Base-by-base conservation (phyloP, 2,113 vertebrate genomes). In the Gobiocypris rarus region DNA sequence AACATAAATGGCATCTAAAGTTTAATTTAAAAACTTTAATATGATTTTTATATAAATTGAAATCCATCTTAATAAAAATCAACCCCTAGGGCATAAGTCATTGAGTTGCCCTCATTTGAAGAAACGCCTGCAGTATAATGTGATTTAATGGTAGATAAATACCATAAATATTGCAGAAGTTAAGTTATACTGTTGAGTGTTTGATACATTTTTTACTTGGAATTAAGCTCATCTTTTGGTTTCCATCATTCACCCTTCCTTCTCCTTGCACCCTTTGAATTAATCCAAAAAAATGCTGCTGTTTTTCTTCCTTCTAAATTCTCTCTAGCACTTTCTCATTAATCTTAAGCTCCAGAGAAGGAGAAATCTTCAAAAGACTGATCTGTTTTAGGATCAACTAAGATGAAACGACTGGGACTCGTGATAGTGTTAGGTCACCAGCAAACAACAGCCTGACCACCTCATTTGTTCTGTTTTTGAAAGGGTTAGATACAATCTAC, bases 341-440 rank as follows among this genome's bases (percentile, higher is more conserved):
- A 73, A 59, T 73, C 81, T 71, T 82, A 70, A 41, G 22, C 50
- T 38, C 22, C 45, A 58, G 80, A 41, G 19, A 71, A 54, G 52
- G 2, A 71, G 22, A 56, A 56, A 58, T 70, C 65, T 71, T 82
- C 48, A 71, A 56, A 80, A n/a, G 31, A 38, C 48, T 54, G 80
- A 71, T 70, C 26, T 82, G 80, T 82, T 71, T 71, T 82, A 70
- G 14, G 80, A 82, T 82, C 63, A 82, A 10, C 59, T 19, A 8
- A 52, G 41, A 50, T 83, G n/a, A 83, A 83, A 79, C 15, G 22
- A 28, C 41, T 56, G 45, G 50, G 28, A 38, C 41, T 80, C 4
- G 61, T 74, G 31, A 74, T 34, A 67, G 50, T 54, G 73, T n/a
- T 34, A 67, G 31, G 8, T 61, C 45, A 61, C 69, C 31, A 81